Conservation (phyloP, 1,140 invertebrate species). For the Macrocentrus cingulum region DNA sequence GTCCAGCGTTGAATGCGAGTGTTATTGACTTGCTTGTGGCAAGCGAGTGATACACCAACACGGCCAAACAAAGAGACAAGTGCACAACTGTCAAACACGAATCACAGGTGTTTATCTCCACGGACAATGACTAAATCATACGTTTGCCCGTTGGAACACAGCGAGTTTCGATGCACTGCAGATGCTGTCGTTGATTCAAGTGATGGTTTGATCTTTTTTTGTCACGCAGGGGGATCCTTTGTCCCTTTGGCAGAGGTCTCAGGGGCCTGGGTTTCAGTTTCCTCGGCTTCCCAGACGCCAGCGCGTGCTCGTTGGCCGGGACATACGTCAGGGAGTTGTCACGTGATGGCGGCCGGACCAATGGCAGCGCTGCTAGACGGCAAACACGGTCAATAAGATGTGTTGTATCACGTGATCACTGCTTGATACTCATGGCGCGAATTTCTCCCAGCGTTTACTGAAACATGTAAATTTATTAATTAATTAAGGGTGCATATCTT, state of each 20-base stretch:
- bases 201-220: neutral
- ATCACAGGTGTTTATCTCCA: neutral
- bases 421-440: neutral
- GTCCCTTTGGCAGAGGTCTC: constrained; percentile 30
- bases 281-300: neutral
- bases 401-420: constrained; percentile 10
- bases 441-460: no score
- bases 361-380: constrained; percentile 2
- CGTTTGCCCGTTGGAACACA: neutral
- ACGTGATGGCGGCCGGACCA: constrained; percentile 6
- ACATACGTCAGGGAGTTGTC: constrained; percentile 4
- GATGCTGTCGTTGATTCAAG: neutral
- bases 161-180: no score
- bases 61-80: neutral
- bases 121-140: neutral
- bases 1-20: no score
- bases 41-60: neutral
- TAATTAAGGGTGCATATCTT: no score
- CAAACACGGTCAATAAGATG: constrained; percentile 11
- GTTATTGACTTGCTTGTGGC: neutral
- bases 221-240: constrained; percentile 29
- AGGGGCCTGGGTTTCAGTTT: constrained; percentile 5
- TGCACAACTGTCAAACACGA: neutral
- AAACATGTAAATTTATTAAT: no score
- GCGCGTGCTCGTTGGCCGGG: no score